Evolutionary conservation across 2,888 invertebrate species (phyloP).

Genomic region (Mythimna lalbum): DNA sequence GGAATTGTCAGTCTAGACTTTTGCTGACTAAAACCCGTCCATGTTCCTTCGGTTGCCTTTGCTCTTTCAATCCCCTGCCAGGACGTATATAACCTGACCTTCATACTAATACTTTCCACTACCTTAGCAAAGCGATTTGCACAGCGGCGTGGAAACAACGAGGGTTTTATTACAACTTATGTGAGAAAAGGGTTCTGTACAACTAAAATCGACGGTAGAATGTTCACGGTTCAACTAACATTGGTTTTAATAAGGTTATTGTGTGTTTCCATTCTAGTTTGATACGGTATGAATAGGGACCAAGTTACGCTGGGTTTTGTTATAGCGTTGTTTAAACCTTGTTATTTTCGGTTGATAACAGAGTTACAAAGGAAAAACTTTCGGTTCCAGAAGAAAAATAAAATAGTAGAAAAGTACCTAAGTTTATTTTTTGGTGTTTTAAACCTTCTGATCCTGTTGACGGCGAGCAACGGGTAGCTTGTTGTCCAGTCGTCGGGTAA

Average conservation of each 20-base stretch:
- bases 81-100: slow-evolving; percentile 3
- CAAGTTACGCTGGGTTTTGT: background rate
- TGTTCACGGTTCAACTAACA: slow-evolving; percentile 20
- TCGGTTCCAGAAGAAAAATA: background rate
- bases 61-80: no score
- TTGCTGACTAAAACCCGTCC: no score
- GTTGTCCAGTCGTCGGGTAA: no score
- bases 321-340: background rate
- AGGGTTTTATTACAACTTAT: slow-evolving; percentile 45
- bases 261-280: slow-evolving; percentile 3
- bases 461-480: no score
- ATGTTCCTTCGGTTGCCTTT: no score
- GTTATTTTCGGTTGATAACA: background rate
- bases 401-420: no score
- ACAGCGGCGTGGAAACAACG: slow-evolving; percentile 35
- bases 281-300: slow-evolving; percentile 1
- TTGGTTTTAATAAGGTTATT: background rate
- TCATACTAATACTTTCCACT: background rate
- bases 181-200: slow-evolving; percentile 25
- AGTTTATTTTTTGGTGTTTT: no score
- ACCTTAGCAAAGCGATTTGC: slow-evolving; percentile 36
- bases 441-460: no score
- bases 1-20: no score
- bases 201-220: slow-evolving; percentile 13
- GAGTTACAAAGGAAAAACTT: background rate